Evolutionary conservation across 2,797 vertebrate genomes (phyloP), one percentile per base, ranked within the genome.

Genomic region (Argentina silus): DNA sequence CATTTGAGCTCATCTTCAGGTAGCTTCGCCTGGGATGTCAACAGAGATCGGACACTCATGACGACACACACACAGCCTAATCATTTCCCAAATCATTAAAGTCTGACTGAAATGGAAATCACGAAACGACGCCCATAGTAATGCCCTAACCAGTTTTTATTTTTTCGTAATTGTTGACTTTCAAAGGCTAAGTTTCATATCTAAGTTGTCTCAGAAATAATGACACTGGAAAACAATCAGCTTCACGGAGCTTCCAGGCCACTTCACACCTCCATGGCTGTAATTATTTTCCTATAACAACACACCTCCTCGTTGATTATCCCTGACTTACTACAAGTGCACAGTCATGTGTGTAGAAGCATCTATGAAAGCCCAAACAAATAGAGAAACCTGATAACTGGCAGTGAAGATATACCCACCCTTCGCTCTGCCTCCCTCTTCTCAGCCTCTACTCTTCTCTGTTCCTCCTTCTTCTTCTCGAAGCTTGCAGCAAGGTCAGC

Each of bases 401-500:
- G 27, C 27, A 36, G 27, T 36, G 27, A 36, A 4, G 27, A 36
- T 17, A 12, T 17, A 59, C 56, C 27, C 6, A 94, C 93, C 87
- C 91, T 83, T 73, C 93, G 89, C 64, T 90, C 95, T 7, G 80
- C 77, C 64, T 96, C 95, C 74, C 95, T 96, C 91, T 94, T 96
- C 83, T 96, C 94, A 43, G 89, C 89, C 85, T 95, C 95, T 75
- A 95, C 88, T 85, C 86, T 92, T 3, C 93, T 78, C 53, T 94
- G 93, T 70, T 93, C 92, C 69, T 94, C 92, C 77, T 93, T 94
- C 72, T 91, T 91, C 50, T 91, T 93, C 2, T 86, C 78, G 19
- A 94, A 93, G 15, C 85, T 83, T 6, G 93, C 93, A 0, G 93
- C 84, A 64, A 94, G 74, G 67, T 93, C 93, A 14, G 93, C 93